These are phyloP conservation scores for Drosophila insularis DNA, from an alignment of 1,140 invertebrate genomes.

Conservation along the genomic window DNA sequence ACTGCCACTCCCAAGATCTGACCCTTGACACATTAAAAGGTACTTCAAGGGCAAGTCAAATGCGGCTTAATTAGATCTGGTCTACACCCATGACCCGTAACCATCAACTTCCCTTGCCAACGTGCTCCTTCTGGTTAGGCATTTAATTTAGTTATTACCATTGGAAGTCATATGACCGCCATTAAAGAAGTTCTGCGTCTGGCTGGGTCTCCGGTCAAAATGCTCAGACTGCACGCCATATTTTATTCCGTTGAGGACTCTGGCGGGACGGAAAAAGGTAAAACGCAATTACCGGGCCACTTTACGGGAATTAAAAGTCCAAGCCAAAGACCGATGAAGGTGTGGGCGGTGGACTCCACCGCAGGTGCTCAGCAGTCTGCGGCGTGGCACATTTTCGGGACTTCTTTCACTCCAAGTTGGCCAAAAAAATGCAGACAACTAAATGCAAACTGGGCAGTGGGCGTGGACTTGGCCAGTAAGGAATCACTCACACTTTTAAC, in stretches of 20 bases:
- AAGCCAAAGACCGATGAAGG: background rate
- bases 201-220: slow-evolving; percentile 45
- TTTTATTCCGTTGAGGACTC: slow-evolving; percentile 28
- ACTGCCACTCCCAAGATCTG: background rate
- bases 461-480: too few relatives aligned
- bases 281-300: slow-evolving; percentile 67
- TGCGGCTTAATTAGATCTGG: slow-evolving; percentile 1
- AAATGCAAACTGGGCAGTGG: too few relatives aligned
- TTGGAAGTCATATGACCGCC: slow-evolving; percentile 51
- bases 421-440: background rate
- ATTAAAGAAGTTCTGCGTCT: slow-evolving; percentile 19
- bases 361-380: slow-evolving; percentile 16
- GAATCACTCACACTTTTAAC: too few relatives aligned
- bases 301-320: slow-evolving; percentile 59
- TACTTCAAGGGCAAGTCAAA: too few relatives aligned
- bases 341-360: slow-evolving; percentile 6
- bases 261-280: slow-evolving; percentile 32
- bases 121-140: background rate
- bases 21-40: background rate
- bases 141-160: slow-evolving; percentile 61
- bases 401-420: background rate
- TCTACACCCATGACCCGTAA: slow-evolving; percentile 11
- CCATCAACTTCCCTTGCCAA: slow-evolving; percentile 21
- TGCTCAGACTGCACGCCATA: slow-evolving; percentile 64
- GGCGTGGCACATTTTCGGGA: background rate